These are phyloP conservation scores for Progne subis DNA, from an alignment of 2,113 vertebrate species.

Conservation along the genomic window DNA sequence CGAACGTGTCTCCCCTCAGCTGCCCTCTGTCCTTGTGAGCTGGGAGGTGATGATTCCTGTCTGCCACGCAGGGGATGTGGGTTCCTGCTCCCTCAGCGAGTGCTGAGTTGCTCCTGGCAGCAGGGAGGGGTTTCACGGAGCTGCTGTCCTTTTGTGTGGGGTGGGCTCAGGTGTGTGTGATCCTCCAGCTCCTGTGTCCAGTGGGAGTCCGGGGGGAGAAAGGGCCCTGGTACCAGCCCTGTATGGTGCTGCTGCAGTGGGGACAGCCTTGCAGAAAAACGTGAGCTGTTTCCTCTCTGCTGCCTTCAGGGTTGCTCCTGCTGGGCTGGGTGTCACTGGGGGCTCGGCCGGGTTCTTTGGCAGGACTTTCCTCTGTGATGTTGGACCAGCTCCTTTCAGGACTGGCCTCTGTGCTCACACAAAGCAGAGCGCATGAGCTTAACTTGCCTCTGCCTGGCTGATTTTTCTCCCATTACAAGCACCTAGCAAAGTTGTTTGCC, in stretches of 20 bases:
- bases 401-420: background rate
- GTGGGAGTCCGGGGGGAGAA: background rate
- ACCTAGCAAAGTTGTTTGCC: background rate
- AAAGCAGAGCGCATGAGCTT: background rate
- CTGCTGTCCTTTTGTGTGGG: background rate
- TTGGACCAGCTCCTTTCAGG: background rate
- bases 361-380: background rate
- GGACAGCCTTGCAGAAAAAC: background rate
- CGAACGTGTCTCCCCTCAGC: rapidly evolving
- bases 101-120: background rate
- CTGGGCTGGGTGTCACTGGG: background rate
- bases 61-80: background rate
- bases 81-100: background rate
- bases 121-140: background rate
- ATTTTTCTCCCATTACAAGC: background rate
- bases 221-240: rapidly evolving
- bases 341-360: background rate
- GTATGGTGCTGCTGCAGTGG: background rate
- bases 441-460: background rate
- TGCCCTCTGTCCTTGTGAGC: background rate
- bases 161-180: background rate
- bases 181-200: background rate
- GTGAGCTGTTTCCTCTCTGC: background rate
- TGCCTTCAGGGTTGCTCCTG: background rate
- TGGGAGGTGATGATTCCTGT: background rate